Base-by-base conservation (phyloP, 2,113 vertebrate genomes). In the Istiophorus platypterus region DNA sequence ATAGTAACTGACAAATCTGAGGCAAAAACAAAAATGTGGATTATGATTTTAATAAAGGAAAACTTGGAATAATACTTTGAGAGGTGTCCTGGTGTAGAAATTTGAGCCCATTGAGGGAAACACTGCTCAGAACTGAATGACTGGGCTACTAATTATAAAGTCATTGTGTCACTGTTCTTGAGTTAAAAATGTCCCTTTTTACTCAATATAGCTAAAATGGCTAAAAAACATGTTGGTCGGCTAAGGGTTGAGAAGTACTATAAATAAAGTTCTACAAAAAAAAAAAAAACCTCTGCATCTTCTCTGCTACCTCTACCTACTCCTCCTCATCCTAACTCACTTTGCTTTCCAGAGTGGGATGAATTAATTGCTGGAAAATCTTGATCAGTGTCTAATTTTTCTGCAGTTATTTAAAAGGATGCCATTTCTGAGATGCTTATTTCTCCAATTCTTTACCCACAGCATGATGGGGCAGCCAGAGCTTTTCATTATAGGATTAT, bases 361-460 rank as follows among this genome's bases (percentile, higher is more conserved):
- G 80, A 91, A 88, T 86, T 88, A 91, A 92, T 90, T 92, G 89
- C 89, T 67, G 62, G 67, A 93, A 93, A 83, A 92, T 91, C 84
- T 63, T 39, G 57, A 93, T 84, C 74, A 91, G 88, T 65, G 76
- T 91, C 82, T 89, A 82, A 92, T 92, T 92, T 91, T 85, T 87
- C 82, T 61, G 74, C 87, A 92, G 91, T 94, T 92, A 94, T 90
- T 92, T 93, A 92, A 90, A 85, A 90, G 89, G 88, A 94, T 90
- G 90, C 86, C 2, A 18, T 89, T 90, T 75, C 77, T 63, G 54
- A 72, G 79, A 64, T 64, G 72, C 84, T 78, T 91, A 81, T 87
- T 89, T 81, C 75, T 78, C 56, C 78, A 72, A 64, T 80, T 78
- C 82, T 87, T 80, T 24, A 85, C 63, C 39, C 26, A 1, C n/a